phyloP scores from a whole-genome alignment of 2,113 vertebrate genomes.

The Cathartes aura region DNA sequence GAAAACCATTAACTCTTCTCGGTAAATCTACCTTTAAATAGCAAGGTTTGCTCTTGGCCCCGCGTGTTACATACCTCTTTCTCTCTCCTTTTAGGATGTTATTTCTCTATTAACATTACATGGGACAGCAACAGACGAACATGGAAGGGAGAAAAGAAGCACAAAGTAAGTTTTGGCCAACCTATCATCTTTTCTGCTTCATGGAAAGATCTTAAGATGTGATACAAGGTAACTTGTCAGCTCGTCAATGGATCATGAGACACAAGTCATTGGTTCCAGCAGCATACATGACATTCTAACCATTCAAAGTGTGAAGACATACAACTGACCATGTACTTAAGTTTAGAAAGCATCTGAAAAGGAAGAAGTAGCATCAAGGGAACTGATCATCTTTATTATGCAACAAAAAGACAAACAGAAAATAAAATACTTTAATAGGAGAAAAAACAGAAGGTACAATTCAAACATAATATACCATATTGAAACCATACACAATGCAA shows the following conservation, averaged over 20 bases:
- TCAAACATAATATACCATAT: not conserved
- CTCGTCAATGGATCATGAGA: not conserved
- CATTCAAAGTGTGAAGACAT: not conserved
- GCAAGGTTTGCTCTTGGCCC: not conserved
- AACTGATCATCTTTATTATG: conserved; percentile 56
- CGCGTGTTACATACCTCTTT: not conserved
- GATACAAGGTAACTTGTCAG: not conserved
- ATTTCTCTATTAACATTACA: not conserved
- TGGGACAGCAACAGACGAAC: not conserved
- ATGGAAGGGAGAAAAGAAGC: not conserved
- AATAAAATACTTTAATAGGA: conserved; percentile 51
- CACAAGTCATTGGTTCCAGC: not conserved
- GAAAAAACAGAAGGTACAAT: conserved; percentile 37
- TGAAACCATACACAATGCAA: conserved; percentile 34
- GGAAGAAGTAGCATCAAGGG: not conserved
- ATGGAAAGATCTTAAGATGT: not conserved
- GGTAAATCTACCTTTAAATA: not conserved
- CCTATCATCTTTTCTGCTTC: not conserved
- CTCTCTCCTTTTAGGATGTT: not conserved
- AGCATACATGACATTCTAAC: not conserved
- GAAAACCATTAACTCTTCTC: not conserved
- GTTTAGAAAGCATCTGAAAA: not conserved
- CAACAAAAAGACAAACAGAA: conserved; percentile 30
- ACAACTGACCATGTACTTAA: not conserved
- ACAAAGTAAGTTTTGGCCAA: not conserved